Evolutionary conservation across 2,113 vertebrate genomes (phyloP).

Genomic region (Naja naja): DNA sequence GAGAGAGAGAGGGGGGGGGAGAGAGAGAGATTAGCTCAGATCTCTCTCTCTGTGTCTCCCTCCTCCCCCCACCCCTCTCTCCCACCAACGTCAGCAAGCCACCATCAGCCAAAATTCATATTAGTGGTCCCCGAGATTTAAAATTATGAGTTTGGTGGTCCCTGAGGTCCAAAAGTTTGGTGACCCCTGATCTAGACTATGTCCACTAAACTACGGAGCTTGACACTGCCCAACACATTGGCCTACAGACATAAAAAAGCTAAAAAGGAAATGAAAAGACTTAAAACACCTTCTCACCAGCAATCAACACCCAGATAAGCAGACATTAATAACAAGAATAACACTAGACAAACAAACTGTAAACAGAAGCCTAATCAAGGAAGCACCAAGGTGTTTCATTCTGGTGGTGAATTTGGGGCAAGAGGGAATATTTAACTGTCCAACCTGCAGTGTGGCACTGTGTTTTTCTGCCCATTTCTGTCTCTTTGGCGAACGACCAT

Average conservation of each 20-base stretch:
- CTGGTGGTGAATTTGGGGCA: slow-evolving; percentile 12
- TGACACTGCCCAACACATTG: background rate
- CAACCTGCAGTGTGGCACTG: slow-evolving; percentile 30
- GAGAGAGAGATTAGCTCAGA: too few species aligned
- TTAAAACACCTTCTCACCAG: background rate
- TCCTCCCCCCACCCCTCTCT: too few species aligned
- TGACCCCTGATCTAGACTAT: background rate
- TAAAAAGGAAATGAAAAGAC: background rate
- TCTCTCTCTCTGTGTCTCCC: too few species aligned
- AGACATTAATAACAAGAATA: background rate
- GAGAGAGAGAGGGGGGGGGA: too few species aligned
- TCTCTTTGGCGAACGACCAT: background rate
- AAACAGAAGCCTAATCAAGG: background rate
- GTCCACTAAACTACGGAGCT: background rate
- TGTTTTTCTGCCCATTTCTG: background rate
- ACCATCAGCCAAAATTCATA: too few species aligned
- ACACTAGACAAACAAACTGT: background rate
- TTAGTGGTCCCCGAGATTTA: too few species aligned
- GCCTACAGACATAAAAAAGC: background rate
- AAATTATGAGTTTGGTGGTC: too few species aligned
- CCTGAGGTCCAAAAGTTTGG: too few species aligned
- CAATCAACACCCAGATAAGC: background rate
- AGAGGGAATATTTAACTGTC: slow-evolving; percentile 46
- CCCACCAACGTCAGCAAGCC: too few species aligned
- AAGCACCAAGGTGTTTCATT: background rate